Evolutionary conservation across 2,888 invertebrate species (phyloP), one percentile per base, ranked within the genome.

Genomic region (Eristalis pertinax): DNA sequence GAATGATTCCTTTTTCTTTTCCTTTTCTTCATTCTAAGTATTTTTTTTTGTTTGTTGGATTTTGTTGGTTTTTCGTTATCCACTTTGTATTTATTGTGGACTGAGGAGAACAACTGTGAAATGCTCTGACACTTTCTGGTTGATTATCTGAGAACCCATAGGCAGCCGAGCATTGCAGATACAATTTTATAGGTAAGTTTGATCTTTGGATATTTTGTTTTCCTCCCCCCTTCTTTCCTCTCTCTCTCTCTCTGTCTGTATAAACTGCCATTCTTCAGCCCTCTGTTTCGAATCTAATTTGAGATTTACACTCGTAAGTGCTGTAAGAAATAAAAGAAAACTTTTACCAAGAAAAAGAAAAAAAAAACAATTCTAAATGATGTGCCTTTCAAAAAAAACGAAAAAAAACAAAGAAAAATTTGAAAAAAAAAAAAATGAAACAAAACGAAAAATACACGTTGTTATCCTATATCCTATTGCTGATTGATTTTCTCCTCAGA

Each of bases 1-100:
- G 19, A 68, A 24, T 50, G 67, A 26, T 2, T 76, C 67, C n/a
- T 72, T 69, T 75, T 82, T 70, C 58, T 69, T 65, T 24, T 82
- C 58, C 15, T 70, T 65, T 76, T 63, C 15, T 32, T 50, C 2
- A 7, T 29, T 63, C 70, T 38, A 1, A 1, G 2, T 38, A 11
- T 38, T 11, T 2, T 2, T 60, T 58, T 19, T 24, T 64, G 22
- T 13, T 8, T 7, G 35, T 64, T 64, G 38, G 13, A 13, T 73
- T 32, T n/a, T 26, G 8, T 8, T 50, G 4, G 1, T 73, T 26
- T 43, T 63, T 73, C 29, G 1, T 32, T 19, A 41, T 19, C 15
- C 41, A 1, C 32, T 50, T 41, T 4, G 15, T 43, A 15, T 4
- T n/a, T 64, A 22, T 22, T 22, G n/a, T 64, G 38, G 38, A 3